Evolutionary conservation across 2,888 invertebrate genomes (phyloP), one percentile per base, ranked within the genome.

Genomic region (Lissocephala sabroskyi): DNA sequence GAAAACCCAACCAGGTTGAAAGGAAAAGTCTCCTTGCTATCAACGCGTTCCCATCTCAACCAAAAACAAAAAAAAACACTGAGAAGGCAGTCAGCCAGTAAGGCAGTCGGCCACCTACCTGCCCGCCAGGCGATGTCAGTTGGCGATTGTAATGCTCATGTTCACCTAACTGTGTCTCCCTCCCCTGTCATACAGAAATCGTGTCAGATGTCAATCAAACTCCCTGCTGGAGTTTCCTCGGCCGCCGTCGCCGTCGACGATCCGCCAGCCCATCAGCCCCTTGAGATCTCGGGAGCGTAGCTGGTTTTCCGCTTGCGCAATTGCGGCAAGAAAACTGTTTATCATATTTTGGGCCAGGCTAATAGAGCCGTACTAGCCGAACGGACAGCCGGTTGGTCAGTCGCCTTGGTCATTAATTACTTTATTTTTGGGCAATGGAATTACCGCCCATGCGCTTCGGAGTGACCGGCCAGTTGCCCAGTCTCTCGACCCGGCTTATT

Each of bases 191-290:
- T 23, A 16, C n/a, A 14, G 11, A 17, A 32, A 42, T 41, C 44
- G 71, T 67, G 78, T 65, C 75, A 67, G 62, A 59, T 68, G 74
- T 60, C 80, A 79, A 73, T 79, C 77, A 79, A 73, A 62, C 49
- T 51, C 62, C 45, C 61, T 36, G 65, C 74, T 54, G 60, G 70
- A 63, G 43, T 40, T 47, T 23, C n/a, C n/a, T n/a, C n/a, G n/a
- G n/a, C n/a, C n/a, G n/a, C n/a, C n/a, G n/a, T n/a, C n/a, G n/a
- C n/a, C n/a, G n/a, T n/a, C n/a, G n/a, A n/a, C n/a, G n/a, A n/a
- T n/a, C n/a, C n/a, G n/a, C n/a, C n/a, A n/a, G n/a, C n/a, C n/a
- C n/a, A n/a, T 23, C 2, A 23, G 23, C 7, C 23, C 7, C 3
- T 23, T 7, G 23, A 23, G 7, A 7, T 5, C 23, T 23, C 30